Conservation (phyloP, 2,113 vertebrate genomes). For the Hirundichthys speculiger region DNA sequence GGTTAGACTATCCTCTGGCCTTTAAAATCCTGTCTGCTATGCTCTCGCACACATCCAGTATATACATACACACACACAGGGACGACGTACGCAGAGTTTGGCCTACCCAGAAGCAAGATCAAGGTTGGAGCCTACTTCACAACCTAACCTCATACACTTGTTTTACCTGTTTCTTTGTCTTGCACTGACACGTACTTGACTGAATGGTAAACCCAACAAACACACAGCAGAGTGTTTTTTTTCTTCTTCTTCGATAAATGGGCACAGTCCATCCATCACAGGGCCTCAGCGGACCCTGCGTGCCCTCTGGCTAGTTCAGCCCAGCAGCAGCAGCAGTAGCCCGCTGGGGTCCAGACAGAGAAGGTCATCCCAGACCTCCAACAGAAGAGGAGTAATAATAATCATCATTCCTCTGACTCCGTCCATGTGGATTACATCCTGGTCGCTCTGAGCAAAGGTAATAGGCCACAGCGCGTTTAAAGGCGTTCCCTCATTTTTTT, state of each 20-base stretch:
- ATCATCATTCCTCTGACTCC: conserved; percentile 51
- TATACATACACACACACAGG: background rate
- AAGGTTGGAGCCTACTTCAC: conserved; percentile 52
- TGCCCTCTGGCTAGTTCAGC: conserved; percentile 70
- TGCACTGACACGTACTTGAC: background rate
- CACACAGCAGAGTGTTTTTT: conserved; percentile 26
- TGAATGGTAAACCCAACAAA: conserved; percentile 20
- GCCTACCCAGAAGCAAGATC: conserved; percentile 52
- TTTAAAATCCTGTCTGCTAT: conserved; percentile 55
- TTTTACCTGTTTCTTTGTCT: conserved; percentile 20
- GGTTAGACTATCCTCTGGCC: conserved; percentile 69
- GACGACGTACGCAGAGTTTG: conserved; percentile 1
- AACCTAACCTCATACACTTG: conserved; percentile 2
- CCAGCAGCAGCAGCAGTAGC: conserved; percentile 41
- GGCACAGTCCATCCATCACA: conserved; percentile 68
- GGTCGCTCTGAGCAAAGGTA: conserved; percentile 17
- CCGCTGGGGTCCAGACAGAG: conserved; percentile 52
- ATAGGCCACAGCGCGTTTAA: conserved; percentile 42
- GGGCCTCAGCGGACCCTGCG: conserved; percentile 49
- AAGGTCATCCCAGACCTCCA: conserved; percentile 69
- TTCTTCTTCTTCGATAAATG: conserved; percentile 33
- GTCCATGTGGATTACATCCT: conserved; percentile 18
- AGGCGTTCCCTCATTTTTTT: background rate
- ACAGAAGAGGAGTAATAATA: conserved; percentile 72
- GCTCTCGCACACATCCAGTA: background rate